Evolutionary conservation across 2,888 invertebrate genomes (phyloP).

Genomic region (Papilio gigon): DNA sequence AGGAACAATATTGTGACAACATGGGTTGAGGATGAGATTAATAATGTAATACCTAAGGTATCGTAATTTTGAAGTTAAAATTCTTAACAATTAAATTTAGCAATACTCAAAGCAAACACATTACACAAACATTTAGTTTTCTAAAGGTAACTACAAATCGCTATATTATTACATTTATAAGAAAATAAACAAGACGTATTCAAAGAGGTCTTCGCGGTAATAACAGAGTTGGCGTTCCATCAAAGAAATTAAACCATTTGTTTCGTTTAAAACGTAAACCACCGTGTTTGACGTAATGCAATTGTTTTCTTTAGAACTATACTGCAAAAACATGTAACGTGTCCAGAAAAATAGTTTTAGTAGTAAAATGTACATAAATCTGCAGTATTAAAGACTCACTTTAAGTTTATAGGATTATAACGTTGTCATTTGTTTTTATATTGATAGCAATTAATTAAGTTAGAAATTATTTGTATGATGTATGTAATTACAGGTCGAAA

Average conservation of each 20-base stretch:
- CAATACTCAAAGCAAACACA: not conserved
- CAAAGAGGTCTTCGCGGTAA: slow-evolving; percentile 22
- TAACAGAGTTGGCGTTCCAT: slow-evolving; percentile 31
- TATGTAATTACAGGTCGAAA: slow-evolving; percentile 57
- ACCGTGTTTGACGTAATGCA: slow-evolving; percentile 26
- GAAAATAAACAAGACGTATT: slow-evolving; percentile 24
- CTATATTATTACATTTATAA: slow-evolving; percentile 14
- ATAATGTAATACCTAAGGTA: too few species aligned
- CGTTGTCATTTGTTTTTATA: slow-evolving; percentile 2
- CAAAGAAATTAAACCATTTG: slow-evolving; percentile 31
- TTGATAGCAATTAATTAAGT: slow-evolving; percentile 51
- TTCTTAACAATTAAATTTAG: not conserved
- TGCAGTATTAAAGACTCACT: too few species aligned
- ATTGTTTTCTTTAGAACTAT: slow-evolving; percentile 16
- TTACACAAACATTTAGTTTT: not conserved
- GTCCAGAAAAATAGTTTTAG: slow-evolving; percentile 5
- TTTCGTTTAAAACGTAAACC: slow-evolving; percentile 29
- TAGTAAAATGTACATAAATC: too few species aligned
- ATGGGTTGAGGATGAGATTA: too few species aligned
- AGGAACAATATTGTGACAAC: too few species aligned
- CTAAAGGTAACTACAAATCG: not conserved
- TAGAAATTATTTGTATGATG: slow-evolving; percentile 3
- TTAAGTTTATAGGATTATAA: slow-evolving; percentile 1
- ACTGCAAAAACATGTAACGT: slow-evolving; percentile 14
- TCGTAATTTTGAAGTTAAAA: too few species aligned